phyloP scores from a whole-genome alignment of 2,888 invertebrate species.

The Entomobrya proxima region DNA sequence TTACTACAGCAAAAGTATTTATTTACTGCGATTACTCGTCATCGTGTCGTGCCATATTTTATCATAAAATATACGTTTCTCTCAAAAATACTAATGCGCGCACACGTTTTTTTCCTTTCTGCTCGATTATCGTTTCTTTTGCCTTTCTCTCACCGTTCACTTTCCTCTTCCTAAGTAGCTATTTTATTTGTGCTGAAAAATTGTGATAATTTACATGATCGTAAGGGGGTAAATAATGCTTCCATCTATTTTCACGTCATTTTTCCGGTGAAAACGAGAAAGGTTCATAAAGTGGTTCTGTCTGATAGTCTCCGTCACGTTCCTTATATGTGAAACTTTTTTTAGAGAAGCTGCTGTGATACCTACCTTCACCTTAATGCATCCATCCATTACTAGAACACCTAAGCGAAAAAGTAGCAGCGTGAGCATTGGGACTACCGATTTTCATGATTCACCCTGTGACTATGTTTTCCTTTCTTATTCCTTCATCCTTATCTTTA shows the following conservation, averaged over 20 bases:
- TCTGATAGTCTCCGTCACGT: constrained; percentile 20
- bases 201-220: constrained; percentile 63
- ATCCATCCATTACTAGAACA: constrained; percentile 33
- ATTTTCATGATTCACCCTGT: constrained; percentile 32
- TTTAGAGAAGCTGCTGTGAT: not conserved
- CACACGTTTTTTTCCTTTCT: constrained; percentile 7
- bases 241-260: constrained; percentile 63
- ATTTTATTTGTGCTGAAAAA: constrained; percentile 50
- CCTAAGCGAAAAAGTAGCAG: constrained; percentile 1
- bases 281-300: constrained; percentile 16
- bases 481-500: constrained; percentile 22
- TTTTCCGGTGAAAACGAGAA: constrained; percentile 12
- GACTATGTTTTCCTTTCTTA: constrained; percentile 12
- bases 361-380: constrained; percentile 44
- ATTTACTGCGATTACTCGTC: too few species aligned
- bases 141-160: not conserved
- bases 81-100: not conserved
- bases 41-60: too few species aligned
- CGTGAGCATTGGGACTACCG: constrained; percentile 4
- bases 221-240: constrained; percentile 53
- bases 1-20: too few species aligned
- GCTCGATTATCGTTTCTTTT: constrained; percentile 38
- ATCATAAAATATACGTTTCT: too few species aligned
- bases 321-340: not conserved
- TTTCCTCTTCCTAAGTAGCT: not conserved